Conservation (phyloP, 2,113 vertebrate genomes). For the Cebus imitator region DNA sequence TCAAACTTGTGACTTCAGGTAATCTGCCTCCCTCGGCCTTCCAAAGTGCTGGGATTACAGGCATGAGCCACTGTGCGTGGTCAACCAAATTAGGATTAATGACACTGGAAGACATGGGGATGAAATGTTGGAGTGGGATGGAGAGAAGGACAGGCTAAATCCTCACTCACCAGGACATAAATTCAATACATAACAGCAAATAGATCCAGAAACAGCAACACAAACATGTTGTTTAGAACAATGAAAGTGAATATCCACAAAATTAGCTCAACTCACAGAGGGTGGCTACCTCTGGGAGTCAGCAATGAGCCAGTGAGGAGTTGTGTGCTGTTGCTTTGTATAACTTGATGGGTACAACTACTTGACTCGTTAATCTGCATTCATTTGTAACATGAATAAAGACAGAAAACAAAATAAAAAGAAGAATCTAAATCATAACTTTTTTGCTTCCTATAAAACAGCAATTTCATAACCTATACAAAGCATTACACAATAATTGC, state of each 20-base stretch:
- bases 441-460: neutral
- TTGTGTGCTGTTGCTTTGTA: neutral
- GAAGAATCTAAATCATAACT: neutral
- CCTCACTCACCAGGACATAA: neutral
- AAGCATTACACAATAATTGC: neutral
- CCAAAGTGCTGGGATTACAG: too few relatives aligned
- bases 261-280: neutral
- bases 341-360: neutral
- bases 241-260: neutral
- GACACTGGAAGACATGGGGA: neutral
- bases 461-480: neutral
- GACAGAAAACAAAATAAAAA: neutral
- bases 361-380: neutral
- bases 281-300: neutral
- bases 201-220: neutral
- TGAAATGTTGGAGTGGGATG: neutral
- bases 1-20: too few relatives aligned
- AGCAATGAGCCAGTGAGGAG: neutral
- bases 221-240: neutral
- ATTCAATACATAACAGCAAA: neutral
- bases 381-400: neutral
- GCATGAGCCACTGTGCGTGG: too few relatives aligned
- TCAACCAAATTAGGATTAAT: neutral
- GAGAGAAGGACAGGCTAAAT: neutral
- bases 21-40: accelerated